Base-by-base conservation (phyloP, 2,888 invertebrate genomes). In the Rapana venosa region DNA sequence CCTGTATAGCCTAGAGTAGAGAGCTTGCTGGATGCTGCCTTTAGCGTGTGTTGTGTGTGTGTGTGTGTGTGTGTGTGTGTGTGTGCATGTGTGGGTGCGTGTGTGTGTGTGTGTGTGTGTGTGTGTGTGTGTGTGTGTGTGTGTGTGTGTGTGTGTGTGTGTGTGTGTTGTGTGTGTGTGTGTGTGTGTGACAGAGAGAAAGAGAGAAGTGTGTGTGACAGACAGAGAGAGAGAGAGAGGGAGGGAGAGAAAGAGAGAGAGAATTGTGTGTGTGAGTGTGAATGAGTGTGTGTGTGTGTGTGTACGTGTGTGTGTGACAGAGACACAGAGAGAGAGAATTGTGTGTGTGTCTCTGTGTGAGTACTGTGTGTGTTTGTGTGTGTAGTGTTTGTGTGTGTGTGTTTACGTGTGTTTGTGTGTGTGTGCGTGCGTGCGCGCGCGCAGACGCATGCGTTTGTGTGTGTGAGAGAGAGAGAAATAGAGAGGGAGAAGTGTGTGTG, bases 61-160 rank as follows among this genome's bases (percentile, higher is more conserved):
- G 36, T 26, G 47, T n/a, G 36, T 13, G 47, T 83, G 35, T 15
- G 79, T 15, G 79, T 79, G 81, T 30, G 32, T 32, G 20, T 11
- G 15, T 30, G 15, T 32, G 77, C 1, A 32, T 32, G 74, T 77
- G 74, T 77, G 74, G n/a, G 74, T 77, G 74, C n/a, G 74, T 77
- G 74, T 77, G 74, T 77, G 74, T 77, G 74, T 77, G 74, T 77
- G 74, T 77, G n/a, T 77, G 74, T 30, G 74, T 77, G 74, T 77
- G 74, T 77, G 74, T 77, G 74, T 77, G 74, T 77, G n/a, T 77
- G 74, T 77, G 74, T 77, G 74, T 77, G 74, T 77, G 74, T 77
- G 74, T 77, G 74, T 77, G 74, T 77, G 30, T 30, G 74, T 77
- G 74, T 77, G 30, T 30, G 74, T 77, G 74, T 77, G 74, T 77